Base-by-base conservation (phyloP, 2,797 vertebrate species). In the Percopsis omiscomaycus region DNA sequence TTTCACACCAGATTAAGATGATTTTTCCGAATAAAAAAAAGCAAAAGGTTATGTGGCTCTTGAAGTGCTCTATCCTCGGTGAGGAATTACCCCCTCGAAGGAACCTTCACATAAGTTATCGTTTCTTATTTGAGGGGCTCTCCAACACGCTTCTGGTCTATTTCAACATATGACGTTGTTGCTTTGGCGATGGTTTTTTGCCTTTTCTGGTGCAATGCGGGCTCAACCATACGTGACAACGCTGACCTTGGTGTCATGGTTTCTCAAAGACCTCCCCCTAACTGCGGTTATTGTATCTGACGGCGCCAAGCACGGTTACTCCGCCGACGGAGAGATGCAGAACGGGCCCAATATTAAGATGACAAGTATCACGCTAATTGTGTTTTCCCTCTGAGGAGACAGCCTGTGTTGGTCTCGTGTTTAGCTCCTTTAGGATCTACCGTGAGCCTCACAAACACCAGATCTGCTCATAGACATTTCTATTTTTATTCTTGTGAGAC, bases 241-340 rank as follows among this genome's bases (percentile, higher is more conserved):
- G 66, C 65, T 82, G 84, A 80, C 81, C 84, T 85, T 85, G 69
- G 77, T 80, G 59, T 50, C 69, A 68, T 44, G 68, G 65, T 70
- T 84, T 56, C 69, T 68, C 47, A 62, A 69, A 61, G 51, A 69
- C 51, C 48, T 69, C 55, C 51, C 30, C 68, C 72, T 54, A 76
- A 66, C 54, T 57, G 51, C 53, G 16, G 44, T 79, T 80, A 82
- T 80, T 73, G 53, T 60, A 53, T 74, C 46, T 72, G 81, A 86
- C 74, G 58, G 68, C 70, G 79, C 76, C 81, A 84, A 74, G 65
- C 59, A 61, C 32, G n/a, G 55, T 85, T 76, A 75, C 29, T 13
- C 50, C 59, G 28, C 64, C 69, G 56, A 62, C 53, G 32, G 22
- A 47, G 46, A 69, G 64, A 75, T 74, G 67, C 67, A 61, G 61